A percentile compares a stretch with the other conserved stretches of the same genome.
Conservation (phyloP, 2,113 vertebrate genomes). For the Macrotis lagotis region DNA sequence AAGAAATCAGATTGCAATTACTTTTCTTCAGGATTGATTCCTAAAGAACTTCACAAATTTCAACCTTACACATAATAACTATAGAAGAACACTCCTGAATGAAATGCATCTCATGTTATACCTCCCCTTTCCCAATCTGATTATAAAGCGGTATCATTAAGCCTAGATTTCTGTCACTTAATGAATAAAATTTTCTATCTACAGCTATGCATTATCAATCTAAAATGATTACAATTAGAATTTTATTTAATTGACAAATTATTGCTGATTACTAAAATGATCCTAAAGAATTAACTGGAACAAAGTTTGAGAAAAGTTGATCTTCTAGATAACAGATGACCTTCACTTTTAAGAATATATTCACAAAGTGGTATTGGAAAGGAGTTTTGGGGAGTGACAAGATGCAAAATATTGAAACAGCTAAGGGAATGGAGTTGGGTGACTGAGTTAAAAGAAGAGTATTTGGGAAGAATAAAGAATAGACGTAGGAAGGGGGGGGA, state of each 20-base stretch:
- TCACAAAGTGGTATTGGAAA: background rate
- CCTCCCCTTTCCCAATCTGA: background rate
- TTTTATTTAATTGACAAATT: background rate
- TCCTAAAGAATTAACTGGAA: background rate
- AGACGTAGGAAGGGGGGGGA: background rate
- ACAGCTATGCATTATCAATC: background rate
- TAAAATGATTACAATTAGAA: background rate
- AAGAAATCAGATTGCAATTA: conserved; percentile 68
- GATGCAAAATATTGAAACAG: background rate
- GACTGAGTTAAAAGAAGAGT: conserved; percentile 31
- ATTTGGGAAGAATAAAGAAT: background rate
- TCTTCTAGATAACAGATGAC: background rate
- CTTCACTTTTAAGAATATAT: background rate
- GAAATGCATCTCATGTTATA: conserved; percentile 33
- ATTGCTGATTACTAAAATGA: background rate
- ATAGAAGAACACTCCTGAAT: conserved; percentile 52
- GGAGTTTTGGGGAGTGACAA: conserved; percentile 12
- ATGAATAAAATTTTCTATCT: background rate
- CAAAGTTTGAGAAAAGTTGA: background rate
- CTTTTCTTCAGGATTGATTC: conserved; percentile 64
- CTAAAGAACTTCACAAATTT: conserved; percentile 24
- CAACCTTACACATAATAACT: conserved; percentile 68
- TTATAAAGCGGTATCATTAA: background rate
- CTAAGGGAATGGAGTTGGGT: conserved; percentile 26
- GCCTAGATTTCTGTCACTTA: too few relatives aligned